Evolutionary conservation across 1,140 invertebrate genomes (phyloP).

Genomic region (Hormaphis cornu): DNA sequence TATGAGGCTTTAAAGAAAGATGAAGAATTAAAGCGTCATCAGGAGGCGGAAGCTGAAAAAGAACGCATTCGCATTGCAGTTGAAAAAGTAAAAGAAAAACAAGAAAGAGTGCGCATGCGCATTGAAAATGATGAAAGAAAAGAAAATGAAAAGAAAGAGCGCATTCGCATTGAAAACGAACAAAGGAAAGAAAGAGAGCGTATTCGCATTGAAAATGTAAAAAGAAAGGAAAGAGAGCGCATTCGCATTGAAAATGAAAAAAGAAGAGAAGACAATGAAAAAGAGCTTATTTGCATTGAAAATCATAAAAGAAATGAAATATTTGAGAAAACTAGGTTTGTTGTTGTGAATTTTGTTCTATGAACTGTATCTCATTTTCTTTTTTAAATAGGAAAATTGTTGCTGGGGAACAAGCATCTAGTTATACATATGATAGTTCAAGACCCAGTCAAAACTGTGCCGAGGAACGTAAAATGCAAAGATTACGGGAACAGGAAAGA

Average conservation of each 20-base stretch:
- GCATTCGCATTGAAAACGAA: too few species aligned
- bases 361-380: constrained; percentile 23
- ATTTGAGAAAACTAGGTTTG: constrained; percentile 55
- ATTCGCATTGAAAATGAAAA: too few species aligned
- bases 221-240: too few species aligned
- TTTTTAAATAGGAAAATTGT: constrained; percentile 47
- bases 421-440: constrained; percentile 44
- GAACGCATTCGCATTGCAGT: constrained; percentile 68
- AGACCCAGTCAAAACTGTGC: constrained; percentile 56
- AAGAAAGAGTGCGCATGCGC: too few species aligned
- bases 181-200: too few species aligned
- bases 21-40: constrained; percentile 61
- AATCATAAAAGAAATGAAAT: too few species aligned
- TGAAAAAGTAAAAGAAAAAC: constrained; percentile 63
- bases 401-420: constrained; percentile 45
- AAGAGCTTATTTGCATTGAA: too few species aligned
- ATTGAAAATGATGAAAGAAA: too few species aligned
- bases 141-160: too few species aligned
- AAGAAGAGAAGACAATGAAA: too few species aligned
- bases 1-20: constrained; percentile 74
- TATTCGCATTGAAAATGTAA: too few species aligned
- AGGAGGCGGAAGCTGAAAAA: constrained; percentile 74
- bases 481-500: constrained; percentile 77
- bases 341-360: constrained; percentile 25
- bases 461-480: constrained; percentile 62